phyloP scores from a whole-genome alignment of 2,113 vertebrate genomes.

The Apodemus speciosus region DNA sequence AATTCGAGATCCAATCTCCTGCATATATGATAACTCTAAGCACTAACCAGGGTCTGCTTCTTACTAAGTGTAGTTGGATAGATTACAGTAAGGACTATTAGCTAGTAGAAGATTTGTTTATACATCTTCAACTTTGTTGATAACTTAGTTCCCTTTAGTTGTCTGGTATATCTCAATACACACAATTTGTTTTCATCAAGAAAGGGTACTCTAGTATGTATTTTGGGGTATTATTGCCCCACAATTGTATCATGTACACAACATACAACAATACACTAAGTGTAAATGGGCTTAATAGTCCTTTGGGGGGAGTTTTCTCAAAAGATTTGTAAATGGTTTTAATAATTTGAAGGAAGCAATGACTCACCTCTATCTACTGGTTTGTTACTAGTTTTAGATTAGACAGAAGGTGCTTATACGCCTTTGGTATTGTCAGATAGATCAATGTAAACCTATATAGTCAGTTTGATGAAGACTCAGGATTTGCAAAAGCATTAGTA shows the following conservation, averaged over 20 bases:
- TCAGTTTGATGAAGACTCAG: constrained; percentile 57
- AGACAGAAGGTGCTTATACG: constrained; percentile 38
- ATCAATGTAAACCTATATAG: constrained; percentile 61
- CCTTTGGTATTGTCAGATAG: constrained; percentile 57
- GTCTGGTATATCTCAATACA: not conserved
- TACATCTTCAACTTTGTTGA: not conserved
- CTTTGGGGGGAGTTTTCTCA: not conserved
- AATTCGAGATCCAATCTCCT: not conserved
- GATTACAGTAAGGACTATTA: not conserved
- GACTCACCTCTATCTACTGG: constrained; percentile 50
- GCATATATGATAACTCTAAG: not conserved
- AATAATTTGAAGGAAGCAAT: constrained; percentile 27
- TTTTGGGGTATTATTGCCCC: not conserved
- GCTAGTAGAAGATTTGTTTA: not conserved
- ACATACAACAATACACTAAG: not conserved
- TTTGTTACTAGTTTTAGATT: constrained; percentile 39
- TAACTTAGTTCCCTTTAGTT: not conserved
- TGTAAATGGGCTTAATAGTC: not conserved
- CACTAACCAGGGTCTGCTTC: not conserved
- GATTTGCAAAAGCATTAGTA: constrained; percentile 57
- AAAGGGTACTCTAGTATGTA: not conserved
- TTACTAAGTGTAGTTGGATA: not conserved
- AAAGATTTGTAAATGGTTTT: not conserved
- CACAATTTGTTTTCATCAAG: not conserved
- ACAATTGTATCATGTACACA: not conserved